A percentile compares a stretch with the other conserved stretches of the same genome.
Conservation (phyloP, 2,113 vertebrate genomes). For the Arothron firmamentum region DNA sequence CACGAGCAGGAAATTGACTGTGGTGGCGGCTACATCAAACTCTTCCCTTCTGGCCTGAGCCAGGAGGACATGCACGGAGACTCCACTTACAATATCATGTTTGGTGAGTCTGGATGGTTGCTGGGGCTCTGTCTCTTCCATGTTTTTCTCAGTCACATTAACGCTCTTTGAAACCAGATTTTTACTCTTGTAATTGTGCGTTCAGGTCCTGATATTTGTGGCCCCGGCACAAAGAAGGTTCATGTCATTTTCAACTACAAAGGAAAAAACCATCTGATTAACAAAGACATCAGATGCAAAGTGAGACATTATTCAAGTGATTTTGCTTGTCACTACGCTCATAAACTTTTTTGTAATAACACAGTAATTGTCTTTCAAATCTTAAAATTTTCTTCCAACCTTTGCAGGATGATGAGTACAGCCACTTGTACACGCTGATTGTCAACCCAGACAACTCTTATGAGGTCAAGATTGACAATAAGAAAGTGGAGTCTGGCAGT, state of each 20-base stretch:
- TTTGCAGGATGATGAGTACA: slow-evolving; percentile 80
- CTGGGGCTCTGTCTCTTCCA: neutral
- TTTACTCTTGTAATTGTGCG: slow-evolving; percentile 2
- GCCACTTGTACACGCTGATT: slow-evolving; percentile 81
- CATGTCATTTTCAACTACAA: slow-evolving; percentile 84
- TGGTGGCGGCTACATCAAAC: slow-evolving; percentile 77
- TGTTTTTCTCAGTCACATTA: neutral
- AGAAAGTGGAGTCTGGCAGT: slow-evolving; percentile 78
- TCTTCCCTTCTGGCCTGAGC: slow-evolving; percentile 78
- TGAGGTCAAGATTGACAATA: slow-evolving; percentile 86
- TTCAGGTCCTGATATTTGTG: slow-evolving; percentile 85
- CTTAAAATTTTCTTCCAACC: neutral
- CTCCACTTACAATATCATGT: slow-evolving; percentile 80
- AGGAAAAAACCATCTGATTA: slow-evolving; percentile 84
- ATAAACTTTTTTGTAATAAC: neutral
- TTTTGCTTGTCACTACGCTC: neutral
- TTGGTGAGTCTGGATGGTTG: slow-evolving; percentile 64
- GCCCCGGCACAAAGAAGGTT: slow-evolving; percentile 85
- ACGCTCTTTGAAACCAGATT: neutral
- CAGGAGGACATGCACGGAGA: slow-evolving; percentile 79
- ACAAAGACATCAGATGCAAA: slow-evolving; percentile 83
- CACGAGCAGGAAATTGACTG: slow-evolving; percentile 82
- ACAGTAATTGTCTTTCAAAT: neutral
- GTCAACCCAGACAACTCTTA: slow-evolving; percentile 82
- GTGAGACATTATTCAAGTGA: slow-evolving; percentile 51